These are phyloP conservation scores for Drosophila ezoana DNA, from an alignment of 2,888 invertebrate genomes.

Conservation along the genomic window DNA sequence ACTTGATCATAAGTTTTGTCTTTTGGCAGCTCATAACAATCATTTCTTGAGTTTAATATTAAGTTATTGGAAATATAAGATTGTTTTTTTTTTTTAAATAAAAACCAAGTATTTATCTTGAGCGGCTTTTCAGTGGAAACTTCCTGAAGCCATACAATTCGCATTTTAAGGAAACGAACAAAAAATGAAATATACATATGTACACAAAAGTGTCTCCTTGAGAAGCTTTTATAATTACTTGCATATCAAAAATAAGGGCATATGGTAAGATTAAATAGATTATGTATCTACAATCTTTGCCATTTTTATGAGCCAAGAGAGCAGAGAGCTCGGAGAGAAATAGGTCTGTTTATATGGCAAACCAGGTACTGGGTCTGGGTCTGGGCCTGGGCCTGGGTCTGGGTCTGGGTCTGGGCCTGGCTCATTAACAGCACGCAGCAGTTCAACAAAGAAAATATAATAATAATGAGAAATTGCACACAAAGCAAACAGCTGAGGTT, in stretches of 20 bases:
- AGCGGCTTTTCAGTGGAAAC: too few species aligned
- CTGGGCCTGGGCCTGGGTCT: slow-evolving; percentile 4
- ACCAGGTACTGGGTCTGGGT: neutral
- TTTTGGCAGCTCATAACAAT: neutral
- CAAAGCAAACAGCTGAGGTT: slow-evolving; percentile 40
- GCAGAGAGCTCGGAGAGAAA: neutral
- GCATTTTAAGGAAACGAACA: too few species aligned
- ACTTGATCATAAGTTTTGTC: neutral
- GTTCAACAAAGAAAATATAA: slow-evolving; percentile 45
- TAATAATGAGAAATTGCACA: slow-evolving; percentile 57
- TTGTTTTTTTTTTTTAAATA: too few species aligned
- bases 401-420: slow-evolving; percentile 4
- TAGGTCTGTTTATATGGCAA: slow-evolving; percentile 17
- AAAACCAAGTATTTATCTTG: too few species aligned
- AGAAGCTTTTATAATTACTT: too few species aligned
- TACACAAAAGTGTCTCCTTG: neutral
- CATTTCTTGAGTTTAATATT: neutral
- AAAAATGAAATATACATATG: too few species aligned
- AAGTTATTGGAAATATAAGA: neutral
- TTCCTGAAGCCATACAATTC: too few species aligned
- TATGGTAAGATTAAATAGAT: too few species aligned
- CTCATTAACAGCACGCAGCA: slow-evolving; percentile 55
- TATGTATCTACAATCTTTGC: neutral
- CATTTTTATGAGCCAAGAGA: neutral
- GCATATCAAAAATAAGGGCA: too few species aligned